Conservation (phyloP, 30 jellyfish, hydroid and myxozoan species). For the Hydractinia echinata region DNA sequence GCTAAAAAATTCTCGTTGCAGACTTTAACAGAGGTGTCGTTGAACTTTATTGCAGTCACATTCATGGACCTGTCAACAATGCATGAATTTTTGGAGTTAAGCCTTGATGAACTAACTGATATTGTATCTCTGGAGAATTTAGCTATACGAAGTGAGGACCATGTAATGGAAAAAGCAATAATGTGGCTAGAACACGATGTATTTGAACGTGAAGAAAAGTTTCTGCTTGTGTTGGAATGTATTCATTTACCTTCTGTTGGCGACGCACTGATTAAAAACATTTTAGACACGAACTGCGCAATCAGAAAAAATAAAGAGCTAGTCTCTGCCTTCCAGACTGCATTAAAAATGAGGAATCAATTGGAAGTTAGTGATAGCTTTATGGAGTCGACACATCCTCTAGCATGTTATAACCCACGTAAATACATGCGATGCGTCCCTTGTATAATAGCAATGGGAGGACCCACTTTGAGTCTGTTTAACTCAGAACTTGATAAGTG, state of each 20-base stretch:
- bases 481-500: constrained; percentile 58
- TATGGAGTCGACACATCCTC: neutral
- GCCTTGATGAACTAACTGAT: constrained; percentile 36
- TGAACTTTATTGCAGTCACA: constrained; percentile 49
- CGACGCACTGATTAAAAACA: constrained; percentile 27
- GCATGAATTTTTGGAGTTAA: constrained; percentile 56
- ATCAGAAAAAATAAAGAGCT: neutral
- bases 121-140: constrained; percentile 55
- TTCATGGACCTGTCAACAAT: constrained; percentile 50
- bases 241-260: constrained; percentile 77
- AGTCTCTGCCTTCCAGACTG: neutral
- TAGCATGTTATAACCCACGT: constrained; percentile 68
- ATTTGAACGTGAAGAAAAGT: constrained; percentile 32
- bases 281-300: neutral
- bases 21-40: constrained; percentile 42
- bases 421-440: constrained; percentile 57
- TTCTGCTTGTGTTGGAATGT: constrained; percentile 42
- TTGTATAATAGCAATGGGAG: constrained; percentile 84
- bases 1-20: constrained; percentile 73
- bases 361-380: neutral
- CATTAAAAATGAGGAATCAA: neutral
- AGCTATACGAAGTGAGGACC: constrained; percentile 68
- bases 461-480: constrained; percentile 65
- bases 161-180: constrained; percentile 44
- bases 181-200: constrained; percentile 55